Conservation (phyloP, 2,888 invertebrate species). For the Pyrocoelia pectoralis region DNA sequence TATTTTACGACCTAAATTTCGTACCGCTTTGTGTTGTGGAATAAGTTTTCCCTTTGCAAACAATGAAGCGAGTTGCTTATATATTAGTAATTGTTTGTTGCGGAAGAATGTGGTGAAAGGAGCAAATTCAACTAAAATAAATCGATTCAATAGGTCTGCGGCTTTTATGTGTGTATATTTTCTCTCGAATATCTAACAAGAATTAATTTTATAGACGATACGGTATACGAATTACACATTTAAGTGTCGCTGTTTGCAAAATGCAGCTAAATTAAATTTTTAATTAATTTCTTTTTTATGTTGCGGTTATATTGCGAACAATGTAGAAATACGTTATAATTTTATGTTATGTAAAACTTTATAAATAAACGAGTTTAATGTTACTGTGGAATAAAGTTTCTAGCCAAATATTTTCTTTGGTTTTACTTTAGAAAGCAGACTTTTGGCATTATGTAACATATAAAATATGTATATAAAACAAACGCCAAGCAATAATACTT, state of each 20-base stretch:
- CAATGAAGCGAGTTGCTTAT: conserved; percentile 11
- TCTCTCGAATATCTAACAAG: neutral
- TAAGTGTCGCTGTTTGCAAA: no score
- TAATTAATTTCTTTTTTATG: neutral
- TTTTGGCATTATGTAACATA: neutral
- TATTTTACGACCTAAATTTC: conserved; percentile 16
- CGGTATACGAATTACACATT: neutral
- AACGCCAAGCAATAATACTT: neutral
- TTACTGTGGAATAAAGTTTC: neutral
- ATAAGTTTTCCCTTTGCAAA: conserved; percentile 18
- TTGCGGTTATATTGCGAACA: neutral
- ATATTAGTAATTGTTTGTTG: conserved; percentile 16
- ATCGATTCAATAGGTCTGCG: conserved; percentile 4
- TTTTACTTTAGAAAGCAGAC: neutral
- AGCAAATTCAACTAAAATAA: conserved; percentile 10
- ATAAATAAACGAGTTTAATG: neutral
- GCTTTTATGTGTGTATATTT: conserved; percentile 6
- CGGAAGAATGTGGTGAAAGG: conserved; percentile 13
- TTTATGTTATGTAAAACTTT: neutral
- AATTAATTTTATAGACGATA: neutral
- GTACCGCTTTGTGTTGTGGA: conserved; percentile 14
- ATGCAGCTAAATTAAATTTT: neutral
- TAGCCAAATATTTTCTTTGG: conserved; percentile 3
- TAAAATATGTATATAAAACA: neutral
- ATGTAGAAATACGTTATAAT: neutral